Base-by-base conservation (phyloP, 2,113 vertebrate species). In the Riparia riparia region DNA sequence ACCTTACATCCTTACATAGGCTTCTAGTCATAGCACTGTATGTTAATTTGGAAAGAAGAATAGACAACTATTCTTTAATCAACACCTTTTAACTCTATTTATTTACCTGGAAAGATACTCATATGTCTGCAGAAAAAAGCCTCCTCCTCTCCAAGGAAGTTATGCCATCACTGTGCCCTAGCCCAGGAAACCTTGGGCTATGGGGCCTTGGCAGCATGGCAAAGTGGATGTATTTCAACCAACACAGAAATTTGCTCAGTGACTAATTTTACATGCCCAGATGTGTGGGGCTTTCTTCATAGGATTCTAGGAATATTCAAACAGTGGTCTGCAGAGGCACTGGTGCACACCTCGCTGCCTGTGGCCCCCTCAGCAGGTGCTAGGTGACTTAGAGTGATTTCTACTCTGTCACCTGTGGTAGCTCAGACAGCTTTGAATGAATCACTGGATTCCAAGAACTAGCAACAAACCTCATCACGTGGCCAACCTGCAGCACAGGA, bases 361-460 rank as follows among this genome's bases (percentile, higher is more conserved):
- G 7, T n/a, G 51, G 88, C 85, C 77, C 53, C 44, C 56, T 60
- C 60, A 34, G 63, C 0, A 0, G 32, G 20, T 60, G 65, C 49
- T 20, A 14, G 26, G 34, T 57, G 61, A 82, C 53, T 88, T 88
- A 7, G 53, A 83, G 51, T 51, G 39, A 56, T 58, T 90, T 89
- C 26, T 37, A 4, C 28, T 79, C 45, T 58, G 29, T 60, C 0
- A 0, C 63, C 85, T 78, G 51, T 34, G 37, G 44, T 25, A 21
- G 49, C 5, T 7, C 60, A 90, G 90, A 69, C 90, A 83, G 79
- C 45, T 92, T 86, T 87, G 86, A 93, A 89, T 92, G 80, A 91
- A 89, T 90, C 83, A 88, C 65, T 82, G 82, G 41, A 86, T 95
- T 78, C 77, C 80, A 94, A 86, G 93, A 94, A 78, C 60, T 58